phyloP scores from a whole-genome alignment of 2,888 invertebrate species.

The Nemotelus pantherinus region DNA sequence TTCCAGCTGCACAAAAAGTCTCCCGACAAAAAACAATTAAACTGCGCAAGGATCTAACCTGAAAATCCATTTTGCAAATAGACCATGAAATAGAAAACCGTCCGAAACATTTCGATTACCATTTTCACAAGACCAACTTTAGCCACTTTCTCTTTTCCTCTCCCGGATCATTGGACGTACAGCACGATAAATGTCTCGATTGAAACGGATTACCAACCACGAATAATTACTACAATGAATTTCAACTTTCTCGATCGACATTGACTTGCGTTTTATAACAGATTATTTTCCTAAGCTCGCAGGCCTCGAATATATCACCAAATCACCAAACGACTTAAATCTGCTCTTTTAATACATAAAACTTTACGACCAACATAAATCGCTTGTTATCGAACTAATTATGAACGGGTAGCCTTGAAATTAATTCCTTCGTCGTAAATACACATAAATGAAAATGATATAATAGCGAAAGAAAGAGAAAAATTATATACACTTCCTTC shows the following conservation, averaged over 20 bases:
- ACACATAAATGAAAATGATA: no score
- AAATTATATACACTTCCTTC: no score
- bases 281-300: background rate
- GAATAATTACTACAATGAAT: slow-evolving; percentile 7
- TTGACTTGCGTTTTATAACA: background rate
- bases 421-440: background rate
- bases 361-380: slow-evolving; percentile 10
- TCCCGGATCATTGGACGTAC: background rate
- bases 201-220: background rate
- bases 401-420: background rate
- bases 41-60: background rate
- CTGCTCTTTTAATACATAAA: no score
- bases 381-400: slow-evolving; percentile 26
- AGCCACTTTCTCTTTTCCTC: no score
- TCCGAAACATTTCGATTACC: background rate
- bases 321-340: no score
- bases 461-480: no score
- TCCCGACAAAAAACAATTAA: no score
- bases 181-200: slow-evolving; percentile 1
- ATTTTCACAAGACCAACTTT: background rate
- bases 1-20: no score
- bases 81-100: background rate
- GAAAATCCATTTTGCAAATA: slow-evolving; percentile 26
- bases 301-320: no score
- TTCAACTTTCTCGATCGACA: background rate